These are phyloP conservation scores for Crotalus viridis DNA, from an alignment of 2,113 vertebrate genomes.

Conservation along the genomic window DNA sequence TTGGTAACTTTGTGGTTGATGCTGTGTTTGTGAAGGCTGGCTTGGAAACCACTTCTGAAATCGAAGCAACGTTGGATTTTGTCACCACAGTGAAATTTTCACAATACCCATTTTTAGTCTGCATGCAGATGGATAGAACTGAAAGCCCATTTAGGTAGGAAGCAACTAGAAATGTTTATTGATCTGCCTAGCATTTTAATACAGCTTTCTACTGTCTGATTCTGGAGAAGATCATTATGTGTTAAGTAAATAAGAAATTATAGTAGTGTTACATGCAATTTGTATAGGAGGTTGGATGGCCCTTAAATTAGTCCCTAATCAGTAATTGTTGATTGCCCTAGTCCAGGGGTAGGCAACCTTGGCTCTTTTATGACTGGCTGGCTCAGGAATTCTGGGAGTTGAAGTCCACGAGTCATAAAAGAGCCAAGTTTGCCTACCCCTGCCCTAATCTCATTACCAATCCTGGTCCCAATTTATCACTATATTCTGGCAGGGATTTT, in stretches of 20 bases:
- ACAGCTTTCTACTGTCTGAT: not conserved
- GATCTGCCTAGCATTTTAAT: not conserved
- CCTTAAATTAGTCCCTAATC: not conserved
- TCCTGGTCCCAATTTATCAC: not conserved
- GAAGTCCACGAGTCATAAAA: too few relatives aligned
- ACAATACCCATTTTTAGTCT: slow-evolving; percentile 94
- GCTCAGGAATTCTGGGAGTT: too few relatives aligned
- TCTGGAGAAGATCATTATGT: not conserved
- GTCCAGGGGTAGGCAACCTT: not conserved
- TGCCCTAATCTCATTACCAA: not conserved
- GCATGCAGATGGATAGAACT: slow-evolving; percentile 92
- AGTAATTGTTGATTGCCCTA: not conserved
- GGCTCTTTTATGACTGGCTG: too few relatives aligned
- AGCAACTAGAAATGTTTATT: too few relatives aligned
- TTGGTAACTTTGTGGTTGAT: slow-evolving; percentile 84
- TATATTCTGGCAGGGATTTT: not conserved
- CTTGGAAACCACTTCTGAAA: slow-evolving; percentile 83
- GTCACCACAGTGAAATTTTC: slow-evolving; percentile 96
- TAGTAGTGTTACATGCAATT: not conserved
- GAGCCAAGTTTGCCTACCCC: too few relatives aligned
- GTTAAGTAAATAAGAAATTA: not conserved
- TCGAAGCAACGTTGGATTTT: slow-evolving; percentile 84
- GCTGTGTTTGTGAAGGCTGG: slow-evolving; percentile 84
- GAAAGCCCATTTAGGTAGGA: slow-evolving; percentile 86
- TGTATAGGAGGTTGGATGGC: not conserved